Evolutionary conservation across 2,113 vertebrate genomes (phyloP), one percentile per base, ranked within the genome.

Genomic region (Montifringilla adamsi): DNA sequence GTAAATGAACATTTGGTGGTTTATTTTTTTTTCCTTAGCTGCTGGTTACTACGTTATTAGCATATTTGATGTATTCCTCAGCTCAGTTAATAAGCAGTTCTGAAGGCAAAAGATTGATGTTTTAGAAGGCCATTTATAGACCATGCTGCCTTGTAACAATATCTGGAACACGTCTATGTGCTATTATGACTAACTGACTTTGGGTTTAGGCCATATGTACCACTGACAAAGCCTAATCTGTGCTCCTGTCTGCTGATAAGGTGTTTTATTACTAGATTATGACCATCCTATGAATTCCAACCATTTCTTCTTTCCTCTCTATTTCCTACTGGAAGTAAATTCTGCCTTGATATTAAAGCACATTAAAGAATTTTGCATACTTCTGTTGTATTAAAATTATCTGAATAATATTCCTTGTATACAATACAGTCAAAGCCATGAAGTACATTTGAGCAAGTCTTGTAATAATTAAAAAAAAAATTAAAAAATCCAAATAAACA

Each of bases 31-130:
- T 93, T 94, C 64, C 80, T 93, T 91, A 96, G 88, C 90, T 96
- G 85, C 92, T 95, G 91, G 92, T 95, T 92, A 86, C 93, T 92
- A 92, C 10, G 28, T 88, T 94, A 97, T 97, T 97, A 97, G 91
- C 95, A 97, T 95, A 96, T 97, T 96, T 97, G 95, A 96, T 96
- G 86, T 93, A 89, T 96, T 97, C 96, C 84, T 92, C 87, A 95
- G 90, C 90, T 95, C 88, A 78, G 87, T 94, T 97, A 96, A 96
- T 97, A 97, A 96, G 94, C 96, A 84, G 89, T 92, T 97, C 66
- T 93, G 93, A 91, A 92, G 88, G 93, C 41, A 93, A 60, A 62
- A 91, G 92, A 97, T 35, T 92, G 96, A 95, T 97, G 89, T 82
- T 95, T 94, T 78, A 87, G 81, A 88, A 92, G 83, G 87, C 84